Base-by-base conservation (phyloP, 2,888 invertebrate genomes). In the Nasonovia ribisnigri region DNA sequence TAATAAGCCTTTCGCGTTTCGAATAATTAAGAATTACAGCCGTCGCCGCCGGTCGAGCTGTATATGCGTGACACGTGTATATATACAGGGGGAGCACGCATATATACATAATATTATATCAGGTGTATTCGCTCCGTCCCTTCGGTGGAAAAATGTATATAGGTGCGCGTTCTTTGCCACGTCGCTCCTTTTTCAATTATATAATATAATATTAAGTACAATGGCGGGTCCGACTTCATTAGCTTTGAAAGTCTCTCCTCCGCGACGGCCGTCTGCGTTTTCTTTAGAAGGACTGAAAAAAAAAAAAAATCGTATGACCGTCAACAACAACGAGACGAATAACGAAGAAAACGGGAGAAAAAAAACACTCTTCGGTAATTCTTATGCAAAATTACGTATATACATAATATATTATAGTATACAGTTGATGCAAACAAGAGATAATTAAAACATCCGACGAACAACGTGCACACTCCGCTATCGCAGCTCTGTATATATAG, bases 21-120 rank as follows among this genome's bases (percentile, higher is more conserved):
- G 91, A 91, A 91, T 91, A 91, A 91, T 91, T 86, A 86, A 57
- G 57, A 91, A 91, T 86, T 86, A 57, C 84, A 67, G 36, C 84
- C 2, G 26, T 48, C 67, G 36, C 20, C 77, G 36, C 36, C 77
- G 77, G 77, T 77, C 8, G 36, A 77, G 77, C 2, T 8, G 77
- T 77, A 77, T 77, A 77, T 36, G 20, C 77, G 77, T 24, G 36
- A 36, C 36, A 77, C 77, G 36, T 77, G 77, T 77, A 77, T 67
- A n/a, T 77, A 67, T n/a, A 16, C 67, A 77, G 36, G 20, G 77
- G 24, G 36, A 20, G 20, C 20, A 20, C 36, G 36, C 36, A 20
- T 77, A 77, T 77, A 77, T 77, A 20, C 20, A 16, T 77, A 77
- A 54, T 5, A 77, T 77, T 77, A 26, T 8, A 36, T 24, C 20